Evolutionary conservation across 2,888 invertebrate genomes (phyloP).

Genomic region (Polymixis lichenea): DNA sequence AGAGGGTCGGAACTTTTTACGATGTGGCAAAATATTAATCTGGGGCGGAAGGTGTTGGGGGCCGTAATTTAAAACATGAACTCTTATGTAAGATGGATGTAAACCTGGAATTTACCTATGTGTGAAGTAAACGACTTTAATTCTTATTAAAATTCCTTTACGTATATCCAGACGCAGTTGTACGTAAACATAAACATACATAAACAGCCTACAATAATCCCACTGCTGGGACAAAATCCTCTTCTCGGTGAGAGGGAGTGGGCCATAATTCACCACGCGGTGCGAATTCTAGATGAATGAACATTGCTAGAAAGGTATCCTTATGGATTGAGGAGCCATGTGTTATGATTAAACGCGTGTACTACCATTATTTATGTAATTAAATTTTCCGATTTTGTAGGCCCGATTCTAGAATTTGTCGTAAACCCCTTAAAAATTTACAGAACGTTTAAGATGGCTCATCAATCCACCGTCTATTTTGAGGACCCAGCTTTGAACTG

Average conservation of each 20-base stretch:
- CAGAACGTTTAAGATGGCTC: not conserved
- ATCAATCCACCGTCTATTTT: too few species aligned
- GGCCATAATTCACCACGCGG: too few species aligned
- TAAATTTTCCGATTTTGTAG: not conserved
- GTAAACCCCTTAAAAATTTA: not conserved
- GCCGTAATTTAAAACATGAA: constrained; percentile 35
- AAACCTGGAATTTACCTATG: constrained; percentile 2
- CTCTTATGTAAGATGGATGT: not conserved
- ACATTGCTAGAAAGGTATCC: too few species aligned
- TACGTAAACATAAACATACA: too few species aligned
- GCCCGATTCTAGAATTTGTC: not conserved
- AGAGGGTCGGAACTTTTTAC: constrained; percentile 62
- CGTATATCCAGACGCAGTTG: not conserved
- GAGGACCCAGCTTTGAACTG: not conserved
- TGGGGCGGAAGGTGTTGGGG: constrained; percentile 32
- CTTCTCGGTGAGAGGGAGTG: too few species aligned
- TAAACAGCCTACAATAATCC: not conserved
- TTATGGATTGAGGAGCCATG: too few species aligned
- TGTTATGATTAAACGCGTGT: too few species aligned
- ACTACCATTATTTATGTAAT: not conserved
- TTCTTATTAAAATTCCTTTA: not conserved
- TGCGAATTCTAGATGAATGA: too few species aligned
- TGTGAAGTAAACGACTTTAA: not conserved
- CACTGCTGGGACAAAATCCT: too few species aligned
- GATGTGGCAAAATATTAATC: constrained; percentile 60